Base-by-base conservation (phyloP, 2,113 vertebrate genomes). In the Chaetodon auriga region DNA sequence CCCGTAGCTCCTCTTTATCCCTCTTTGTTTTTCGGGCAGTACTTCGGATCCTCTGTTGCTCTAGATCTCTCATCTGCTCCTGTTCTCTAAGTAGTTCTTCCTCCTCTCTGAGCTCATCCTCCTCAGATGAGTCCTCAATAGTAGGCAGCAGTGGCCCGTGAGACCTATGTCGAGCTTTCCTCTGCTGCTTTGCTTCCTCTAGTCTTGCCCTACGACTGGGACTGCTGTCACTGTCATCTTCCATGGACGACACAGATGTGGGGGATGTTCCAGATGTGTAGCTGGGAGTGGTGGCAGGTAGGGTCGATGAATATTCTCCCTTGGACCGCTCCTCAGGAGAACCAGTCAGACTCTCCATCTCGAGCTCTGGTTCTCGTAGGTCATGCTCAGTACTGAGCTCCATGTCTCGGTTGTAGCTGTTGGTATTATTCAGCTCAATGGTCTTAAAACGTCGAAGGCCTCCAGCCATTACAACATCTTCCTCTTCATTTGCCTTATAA, bases 271-370 rank as follows among this genome's bases (percentile, higher is more conserved):
- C 98, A 0, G 98, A 99, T 5, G 98, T 99, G 85, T 99, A 99
- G 89, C 97, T 99, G 73, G 98, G 97, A 0, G 98, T 99, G 15
- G 98, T 99, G 72, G 98, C 97, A 0, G 98, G 98, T 80, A 99
- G 90, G 5, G 98, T 99, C 65, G 98, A 99, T 11, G 98, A 99
- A 86, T 99, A 98, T 81, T 99, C 98, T 0, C 98, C 98, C 0
- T 96, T 96, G 64, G 98, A 99, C 36, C 97, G 95, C 89, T 99
- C 98, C 80, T 99, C 98, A 0, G 98, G 98, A 0, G 98, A 99
- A 49, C 98, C 98, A 0, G 98, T 99, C 70, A 99, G 92, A 90
- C 98, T 99, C 91, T 99, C 98, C 98, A 99, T 99, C 94, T 99
- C 98, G 62, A 99, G 94, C 92, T 99, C 98, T 0, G 98, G 98